phyloP scores from a whole-genome alignment of 2,888 invertebrate genomes.

The Boloria euphrosyne region DNA sequence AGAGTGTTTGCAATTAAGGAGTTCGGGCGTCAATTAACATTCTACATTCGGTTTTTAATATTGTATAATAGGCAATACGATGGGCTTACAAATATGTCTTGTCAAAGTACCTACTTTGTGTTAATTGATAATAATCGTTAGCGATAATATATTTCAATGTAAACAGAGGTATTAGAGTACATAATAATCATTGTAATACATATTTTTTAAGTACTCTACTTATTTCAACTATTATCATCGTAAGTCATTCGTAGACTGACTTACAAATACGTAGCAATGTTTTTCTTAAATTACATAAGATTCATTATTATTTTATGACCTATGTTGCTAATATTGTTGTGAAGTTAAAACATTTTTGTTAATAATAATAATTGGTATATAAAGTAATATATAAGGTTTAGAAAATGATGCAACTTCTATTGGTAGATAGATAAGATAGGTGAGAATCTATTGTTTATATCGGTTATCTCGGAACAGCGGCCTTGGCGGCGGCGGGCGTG shows the following conservation, averaged over 20 bases:
- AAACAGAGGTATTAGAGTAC: conserved; percentile 15
- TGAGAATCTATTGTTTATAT: conserved; percentile 9
- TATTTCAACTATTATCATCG: too few relatives aligned
- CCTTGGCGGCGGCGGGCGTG: conserved; percentile 25
- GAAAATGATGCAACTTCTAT: conserved; percentile 22
- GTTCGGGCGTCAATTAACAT: conserved; percentile 14
- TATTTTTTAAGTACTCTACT: too few relatives aligned
- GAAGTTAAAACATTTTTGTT: too few relatives aligned
- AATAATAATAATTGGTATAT: too few relatives aligned
- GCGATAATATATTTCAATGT: conserved; percentile 14
- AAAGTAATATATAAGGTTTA: too few relatives aligned
- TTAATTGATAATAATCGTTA: conserved; percentile 22
- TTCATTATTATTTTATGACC: too few relatives aligned
- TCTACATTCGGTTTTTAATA: background rate
- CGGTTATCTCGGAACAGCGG: conserved; percentile 12
- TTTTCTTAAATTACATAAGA: too few relatives aligned
- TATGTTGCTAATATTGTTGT: too few relatives aligned
- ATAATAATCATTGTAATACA: too few relatives aligned
- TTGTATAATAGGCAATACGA: background rate
- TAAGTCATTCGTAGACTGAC: too few relatives aligned
- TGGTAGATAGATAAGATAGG: conserved; percentile 22
- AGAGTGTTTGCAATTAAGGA: conserved; percentile 19
- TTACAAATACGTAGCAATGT: too few relatives aligned
- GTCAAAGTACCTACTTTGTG: background rate
- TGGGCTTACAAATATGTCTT: background rate